phyloP scores from a whole-genome alignment of 2,888 invertebrate genomes.

The Trilocha varians region DNA sequence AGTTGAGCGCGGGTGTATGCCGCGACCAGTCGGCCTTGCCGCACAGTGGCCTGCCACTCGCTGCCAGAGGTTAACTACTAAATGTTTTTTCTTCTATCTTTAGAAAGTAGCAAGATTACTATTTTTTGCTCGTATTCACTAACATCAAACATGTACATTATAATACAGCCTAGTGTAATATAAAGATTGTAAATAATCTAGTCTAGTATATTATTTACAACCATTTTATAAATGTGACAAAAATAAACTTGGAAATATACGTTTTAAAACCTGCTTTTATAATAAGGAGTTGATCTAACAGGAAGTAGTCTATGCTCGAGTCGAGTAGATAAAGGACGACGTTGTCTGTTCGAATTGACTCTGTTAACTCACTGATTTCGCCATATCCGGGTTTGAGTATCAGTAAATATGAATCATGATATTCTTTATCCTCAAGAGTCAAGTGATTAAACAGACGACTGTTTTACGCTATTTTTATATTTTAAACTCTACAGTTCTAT shows the following conservation, averaged over 20 bases:
- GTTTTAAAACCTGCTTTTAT: not conserved
- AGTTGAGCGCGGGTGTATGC: slow-evolving; percentile 16
- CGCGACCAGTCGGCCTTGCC: slow-evolving; percentile 60
- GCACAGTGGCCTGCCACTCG: slow-evolving; percentile 56
- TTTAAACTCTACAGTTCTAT: no score
- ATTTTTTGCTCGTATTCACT: slow-evolving; percentile 16
- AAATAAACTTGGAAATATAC: not conserved
- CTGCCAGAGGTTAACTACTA: slow-evolving; percentile 63
- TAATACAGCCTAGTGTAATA: no score
- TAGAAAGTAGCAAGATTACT: slow-evolving; percentile 64
- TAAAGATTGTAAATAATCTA: not conserved
- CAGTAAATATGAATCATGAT: not conserved
- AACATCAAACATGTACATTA: no score
- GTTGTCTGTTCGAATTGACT: not conserved
- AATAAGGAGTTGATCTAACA: not conserved
- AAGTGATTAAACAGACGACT: not conserved
- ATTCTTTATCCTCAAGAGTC: no score
- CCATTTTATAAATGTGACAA: not conserved
- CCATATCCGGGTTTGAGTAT: not conserved
- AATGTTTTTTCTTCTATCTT: slow-evolving; percentile 66
- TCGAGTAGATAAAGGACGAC: not conserved
- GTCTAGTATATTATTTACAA: no score
- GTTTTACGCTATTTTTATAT: not conserved
- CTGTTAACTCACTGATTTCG: not conserved
- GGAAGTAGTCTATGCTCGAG: not conserved